Evolutionary conservation across 1,140 invertebrate genomes (phyloP), one percentile per base, ranked within the genome.

Genomic region (Tetramorium simillimum): DNA sequence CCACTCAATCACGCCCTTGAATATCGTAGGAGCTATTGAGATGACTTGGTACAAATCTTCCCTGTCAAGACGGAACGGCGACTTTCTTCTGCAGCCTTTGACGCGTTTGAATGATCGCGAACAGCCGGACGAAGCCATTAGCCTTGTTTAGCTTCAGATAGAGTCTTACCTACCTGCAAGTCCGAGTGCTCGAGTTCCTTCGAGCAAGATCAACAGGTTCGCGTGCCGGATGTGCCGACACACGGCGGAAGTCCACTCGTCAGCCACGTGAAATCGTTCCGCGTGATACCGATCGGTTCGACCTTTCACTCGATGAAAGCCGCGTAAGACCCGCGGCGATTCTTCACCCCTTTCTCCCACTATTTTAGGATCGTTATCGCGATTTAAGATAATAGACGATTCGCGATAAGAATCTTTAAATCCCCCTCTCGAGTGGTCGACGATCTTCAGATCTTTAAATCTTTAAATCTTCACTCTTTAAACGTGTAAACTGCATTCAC

Each of bases 221-320:
- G 94, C 94, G 93, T 95, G 94, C 89, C 92, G 93, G 92, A 94
- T 93, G 86, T 90, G 84, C 81, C 85, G 73, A 80, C 84, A 82
- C 78, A 82, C 67, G 93, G 91, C 92, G 93, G 93, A 94, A 94
- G 93, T 94, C 91, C 92, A 93, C 92, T 92, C 91, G 91, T 92
- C 92, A 58, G 86, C 75, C 62, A 49, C 75, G 62, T 60, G 63
- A 67, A 76, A 56, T 85, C 81, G 56, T 81, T 78, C 62, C 51
- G 46, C 86, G 56, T 28, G 87, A 63, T 82, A 89, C 75, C 89
- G 72, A 90, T 86, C 89, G 49, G 69, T 49, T 73, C 53, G 60
- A 78, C 49, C 56, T 86, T 58, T 28, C 49, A 12, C 18, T n/a
- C 40, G 49, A 51, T 12, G 46, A 69, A 37, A 80, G 28, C 7